Conservation (phyloP, 2,888 invertebrate genomes). For the Ametastegia equiseti region DNA sequence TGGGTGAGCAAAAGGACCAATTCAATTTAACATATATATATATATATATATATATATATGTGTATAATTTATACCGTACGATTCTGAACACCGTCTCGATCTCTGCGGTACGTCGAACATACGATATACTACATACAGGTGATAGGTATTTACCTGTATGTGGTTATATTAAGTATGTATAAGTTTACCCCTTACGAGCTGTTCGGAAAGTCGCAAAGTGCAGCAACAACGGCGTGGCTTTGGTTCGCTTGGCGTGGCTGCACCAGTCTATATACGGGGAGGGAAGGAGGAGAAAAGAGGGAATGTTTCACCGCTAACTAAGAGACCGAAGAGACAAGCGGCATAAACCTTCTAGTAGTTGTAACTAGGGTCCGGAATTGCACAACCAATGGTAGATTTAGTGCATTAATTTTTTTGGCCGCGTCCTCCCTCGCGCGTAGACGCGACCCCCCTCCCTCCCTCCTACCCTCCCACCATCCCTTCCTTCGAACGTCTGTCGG, state of each 20-base stretch:
- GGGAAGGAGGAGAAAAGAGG: not conserved
- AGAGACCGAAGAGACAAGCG: conserved; percentile 40
- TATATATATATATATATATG: not conserved
- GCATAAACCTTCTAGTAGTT: conserved; percentile 20
- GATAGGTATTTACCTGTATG: conserved; percentile 18
- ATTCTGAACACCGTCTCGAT: not conserved
- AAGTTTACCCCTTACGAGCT: conserved; percentile 30
- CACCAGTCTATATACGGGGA: not conserved
- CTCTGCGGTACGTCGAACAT: not conserved
- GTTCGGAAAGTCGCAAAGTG: conserved; percentile 43
- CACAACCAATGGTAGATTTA: conserved; percentile 46
- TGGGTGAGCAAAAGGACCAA: not conserved
- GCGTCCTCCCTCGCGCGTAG: conserved; percentile 48
- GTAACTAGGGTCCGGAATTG: conserved; percentile 46
- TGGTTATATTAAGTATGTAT: too few relatives aligned
- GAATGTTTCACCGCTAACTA: conserved; percentile 21
- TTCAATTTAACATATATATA: not conserved
- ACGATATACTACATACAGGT: conserved; percentile 13
- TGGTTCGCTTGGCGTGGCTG: too few relatives aligned
- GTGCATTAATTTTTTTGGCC: conserved; percentile 38
- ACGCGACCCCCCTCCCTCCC: not conserved
- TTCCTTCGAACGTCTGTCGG: not conserved
- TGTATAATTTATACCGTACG: conserved; percentile 18
- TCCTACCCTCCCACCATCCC: too few relatives aligned
- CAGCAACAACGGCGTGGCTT: not conserved